Evolutionary conservation across 1,140 invertebrate genomes (phyloP), one percentile per base, ranked within the genome.

Genomic region (Lerema accius): DNA sequence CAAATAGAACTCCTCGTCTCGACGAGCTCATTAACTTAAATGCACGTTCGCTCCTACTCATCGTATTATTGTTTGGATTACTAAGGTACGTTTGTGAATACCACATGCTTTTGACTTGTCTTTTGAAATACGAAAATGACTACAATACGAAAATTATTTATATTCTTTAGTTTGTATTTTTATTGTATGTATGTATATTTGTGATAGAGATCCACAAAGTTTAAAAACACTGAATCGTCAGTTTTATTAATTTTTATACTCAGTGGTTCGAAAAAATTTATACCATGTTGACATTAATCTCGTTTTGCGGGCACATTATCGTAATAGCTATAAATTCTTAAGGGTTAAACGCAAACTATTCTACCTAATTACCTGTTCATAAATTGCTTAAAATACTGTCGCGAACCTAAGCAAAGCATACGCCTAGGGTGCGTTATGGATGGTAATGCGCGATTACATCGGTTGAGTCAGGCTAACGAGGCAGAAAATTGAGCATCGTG

Each of bases 401-500:
- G 46, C 45, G 63, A 48, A 61, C 49, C 46, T 76, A 61, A 71
- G 49, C 70, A 73, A 75, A 76, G 78, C 74, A 75, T 69, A 76
- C 72, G 76, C 69, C 76, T 80, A 77, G 81, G 76, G 82, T 80
- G 79, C 73, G 78, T 76, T 75, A 69, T 71, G 74, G 73, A 71
- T 76, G 66, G 73, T 73, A 86, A 88, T 81, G 79, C 69, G 77
- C 75, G 78, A 79, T 86, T 82, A 83, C 81, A 81, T 84, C 75
- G 68, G 84, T 80, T 82, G 84, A 86, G 84, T 79, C 70, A 63
- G 73, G 50, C 79, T 85, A 83, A 50, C 73, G 64, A 76, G 73
- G 78, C 73, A 84, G 82, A 86, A 89, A 88, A 83, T 85, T 79
- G 80, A 84, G 81, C 83, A 69, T 64, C 73, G 75, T 84, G 82